Evolutionary conservation across 2,113 vertebrate genomes (phyloP), one percentile per base, ranked within the genome.

Genomic region (Carassius carassius): DNA sequence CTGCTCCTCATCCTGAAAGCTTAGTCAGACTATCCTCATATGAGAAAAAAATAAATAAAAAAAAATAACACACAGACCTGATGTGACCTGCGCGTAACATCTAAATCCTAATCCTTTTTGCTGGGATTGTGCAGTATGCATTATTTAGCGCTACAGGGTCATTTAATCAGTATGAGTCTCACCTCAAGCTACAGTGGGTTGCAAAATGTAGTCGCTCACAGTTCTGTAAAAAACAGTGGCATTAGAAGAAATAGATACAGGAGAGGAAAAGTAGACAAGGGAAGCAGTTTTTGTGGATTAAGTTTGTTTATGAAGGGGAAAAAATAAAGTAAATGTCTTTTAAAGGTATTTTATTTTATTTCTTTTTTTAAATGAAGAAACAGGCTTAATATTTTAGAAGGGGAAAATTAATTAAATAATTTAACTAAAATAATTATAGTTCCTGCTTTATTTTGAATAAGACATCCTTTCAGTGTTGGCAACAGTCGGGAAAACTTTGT

Each of bases 91-190:
- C 84, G 25, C n/a, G 29, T 19, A 56, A 80, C 81, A 83, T 84
- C 35, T 41, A 74, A 72, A 83, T 84, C 77, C 74, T 83, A 83
- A 78, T 86, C 84, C 86, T 72, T 78, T 78, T 85, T 47, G 69
- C 32, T 3, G 17, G 56, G 72, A 74, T 87, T 88, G 77, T 73
- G 32, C 54, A 37, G 7, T 85, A 79, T 89, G 88, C 78, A 89
- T 89, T 90, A 91, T 88, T 90, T 87, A 89, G 79, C 17, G 54
- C 58, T 60, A 67, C 78, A 74, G 32, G 70, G 67, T 78, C 85
- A 87, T 89, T 86, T 78, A 86, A 87, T 60, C 51, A 81, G 78
- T 37, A 58, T 21, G 69, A 58, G 62, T 81, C 85, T 83, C 76
- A 87, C 78, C 79, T 72, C 78, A 83, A 32, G 60, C 85, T 84